These are phyloP conservation scores for Numida meleagris DNA, from an alignment of 2,113 vertebrate species.

Conservation along the genomic window DNA sequence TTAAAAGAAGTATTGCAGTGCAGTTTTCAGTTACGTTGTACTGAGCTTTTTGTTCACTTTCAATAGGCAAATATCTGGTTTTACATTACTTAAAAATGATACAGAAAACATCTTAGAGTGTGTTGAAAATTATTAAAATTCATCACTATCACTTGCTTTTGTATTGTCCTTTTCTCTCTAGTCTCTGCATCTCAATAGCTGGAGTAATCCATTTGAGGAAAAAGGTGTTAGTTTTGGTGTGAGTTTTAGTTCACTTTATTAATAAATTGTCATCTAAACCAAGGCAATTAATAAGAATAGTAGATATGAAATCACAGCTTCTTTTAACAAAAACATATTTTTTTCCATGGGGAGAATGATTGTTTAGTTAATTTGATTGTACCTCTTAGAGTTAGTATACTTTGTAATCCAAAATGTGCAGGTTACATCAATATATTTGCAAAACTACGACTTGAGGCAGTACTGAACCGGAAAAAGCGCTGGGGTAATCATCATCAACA, in stretches of 20 bases:
- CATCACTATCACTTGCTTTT: not conserved
- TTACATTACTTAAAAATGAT: not conserved
- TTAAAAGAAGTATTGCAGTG: not conserved
- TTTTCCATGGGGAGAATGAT: not conserved
- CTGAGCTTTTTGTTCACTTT: accelerated
- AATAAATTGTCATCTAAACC: not conserved
- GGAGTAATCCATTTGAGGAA: not conserved
- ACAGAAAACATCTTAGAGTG: not conserved
- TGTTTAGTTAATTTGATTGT: not conserved
- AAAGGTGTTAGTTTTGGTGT: not conserved
- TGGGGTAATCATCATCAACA: accelerated
- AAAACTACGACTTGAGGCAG: not conserved
- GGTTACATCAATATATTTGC: not conserved
- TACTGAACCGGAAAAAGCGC: not conserved
- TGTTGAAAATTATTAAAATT: not conserved
- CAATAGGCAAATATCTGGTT: not conserved
- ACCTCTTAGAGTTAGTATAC: not conserved
- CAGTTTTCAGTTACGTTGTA: not conserved
- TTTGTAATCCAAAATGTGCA: not conserved
- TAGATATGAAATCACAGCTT: not conserved
- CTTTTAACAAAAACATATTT: not conserved
- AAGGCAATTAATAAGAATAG: not conserved
- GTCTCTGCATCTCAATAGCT: not conserved
- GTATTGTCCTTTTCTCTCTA: not conserved
- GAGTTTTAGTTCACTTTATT: not conserved